These are phyloP conservation scores for Geotrupes spiniger DNA, from an alignment of 2,888 invertebrate species.

Conservation along the genomic window DNA sequence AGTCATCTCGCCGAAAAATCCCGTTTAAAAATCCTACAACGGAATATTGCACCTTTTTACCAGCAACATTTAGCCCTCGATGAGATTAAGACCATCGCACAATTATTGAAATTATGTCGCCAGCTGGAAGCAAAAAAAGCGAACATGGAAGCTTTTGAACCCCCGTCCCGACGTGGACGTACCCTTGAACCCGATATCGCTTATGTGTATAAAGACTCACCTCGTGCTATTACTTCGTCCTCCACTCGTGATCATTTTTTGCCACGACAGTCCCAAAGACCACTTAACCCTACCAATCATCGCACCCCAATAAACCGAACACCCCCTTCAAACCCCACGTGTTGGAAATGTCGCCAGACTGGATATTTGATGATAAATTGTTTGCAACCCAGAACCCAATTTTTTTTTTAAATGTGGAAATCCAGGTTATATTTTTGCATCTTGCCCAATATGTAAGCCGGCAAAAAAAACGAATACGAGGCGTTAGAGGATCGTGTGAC, in stretches of 20 bases:
- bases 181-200: slow-evolving; percentile 9
- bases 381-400: neutral
- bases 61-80: slow-evolving; percentile 17
- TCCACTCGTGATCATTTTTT: too few species aligned
- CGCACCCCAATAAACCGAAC: too few species aligned
- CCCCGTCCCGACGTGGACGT: neutral
- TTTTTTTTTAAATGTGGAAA: slow-evolving; percentile 4
- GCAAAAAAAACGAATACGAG: too few species aligned
- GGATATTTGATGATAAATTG: neutral
- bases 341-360: neutral
- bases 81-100: slow-evolving; percentile 2
- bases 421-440: neutral
- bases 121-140: neutral
- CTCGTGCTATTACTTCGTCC: too few species aligned
- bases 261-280: too few species aligned
- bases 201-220: too few species aligned
- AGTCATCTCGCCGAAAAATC: slow-evolving; percentile 3
- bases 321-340: neutral
- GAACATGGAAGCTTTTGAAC: neutral
- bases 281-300: too few species aligned
- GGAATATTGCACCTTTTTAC: slow-evolving; percentile 21
- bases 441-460: too few species aligned
- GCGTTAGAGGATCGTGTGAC: neutral
- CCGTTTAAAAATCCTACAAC: slow-evolving; percentile 16
- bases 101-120: neutral